Conservation (phyloP, 2,113 vertebrate genomes). For the Cacatua alba region DNA sequence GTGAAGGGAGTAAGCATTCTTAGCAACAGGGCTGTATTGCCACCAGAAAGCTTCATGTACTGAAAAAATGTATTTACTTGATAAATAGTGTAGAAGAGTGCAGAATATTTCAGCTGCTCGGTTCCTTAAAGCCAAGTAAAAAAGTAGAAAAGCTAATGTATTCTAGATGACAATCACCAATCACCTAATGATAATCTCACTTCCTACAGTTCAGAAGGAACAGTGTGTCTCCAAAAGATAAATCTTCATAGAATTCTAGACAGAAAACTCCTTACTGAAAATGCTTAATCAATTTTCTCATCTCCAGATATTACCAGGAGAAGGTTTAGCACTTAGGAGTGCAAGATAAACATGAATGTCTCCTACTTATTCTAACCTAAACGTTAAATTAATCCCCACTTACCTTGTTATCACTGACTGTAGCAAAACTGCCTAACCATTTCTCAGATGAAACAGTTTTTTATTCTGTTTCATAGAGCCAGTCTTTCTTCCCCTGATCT, state of each 20-base stretch:
- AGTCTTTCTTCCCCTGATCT: background rate
- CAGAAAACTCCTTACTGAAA: background rate
- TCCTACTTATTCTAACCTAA: background rate
- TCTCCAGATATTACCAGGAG: background rate
- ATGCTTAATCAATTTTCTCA: background rate
- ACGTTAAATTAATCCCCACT: background rate
- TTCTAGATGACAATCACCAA: background rate
- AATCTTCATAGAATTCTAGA: background rate
- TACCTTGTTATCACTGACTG: background rate
- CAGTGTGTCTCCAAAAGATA: rapidly evolving
- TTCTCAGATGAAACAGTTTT: background rate
- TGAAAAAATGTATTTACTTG: background rate
- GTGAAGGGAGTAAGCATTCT: background rate
- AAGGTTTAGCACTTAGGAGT: background rate
- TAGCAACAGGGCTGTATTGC: background rate
- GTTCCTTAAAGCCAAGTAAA: background rate
- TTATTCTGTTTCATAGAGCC: background rate
- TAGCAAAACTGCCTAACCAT: background rate
- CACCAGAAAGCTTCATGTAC: background rate
- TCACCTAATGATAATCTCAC: background rate
- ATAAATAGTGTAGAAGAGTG: background rate
- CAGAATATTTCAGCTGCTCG: background rate
- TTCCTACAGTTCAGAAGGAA: background rate
- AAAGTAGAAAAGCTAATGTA: background rate
- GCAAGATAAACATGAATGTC: background rate